These are phyloP conservation scores for Phocoena sinus DNA, from an alignment of 2,113 vertebrate genomes.

Conservation along the genomic window DNA sequence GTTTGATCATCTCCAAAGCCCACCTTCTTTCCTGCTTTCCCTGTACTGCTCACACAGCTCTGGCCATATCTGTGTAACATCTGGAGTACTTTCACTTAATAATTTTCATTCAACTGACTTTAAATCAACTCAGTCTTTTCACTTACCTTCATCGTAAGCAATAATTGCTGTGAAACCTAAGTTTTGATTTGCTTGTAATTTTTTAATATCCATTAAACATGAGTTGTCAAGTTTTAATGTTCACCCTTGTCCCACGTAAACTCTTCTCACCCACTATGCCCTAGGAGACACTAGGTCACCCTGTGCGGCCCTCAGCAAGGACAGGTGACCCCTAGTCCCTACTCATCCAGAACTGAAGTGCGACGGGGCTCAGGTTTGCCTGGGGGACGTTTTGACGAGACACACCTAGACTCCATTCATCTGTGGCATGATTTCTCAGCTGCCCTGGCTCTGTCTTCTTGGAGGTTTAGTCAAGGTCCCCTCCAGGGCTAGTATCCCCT, in stretches of 20 bases:
- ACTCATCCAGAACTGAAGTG: not conserved
- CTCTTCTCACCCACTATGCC: not conserved
- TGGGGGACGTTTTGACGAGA: not conserved
- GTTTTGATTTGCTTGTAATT: not conserved
- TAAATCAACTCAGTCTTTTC: not conserved
- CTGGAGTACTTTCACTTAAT: not conserved
- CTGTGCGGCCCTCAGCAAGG: not conserved
- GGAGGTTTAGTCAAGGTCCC: not conserved
- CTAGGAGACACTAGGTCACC: not conserved
- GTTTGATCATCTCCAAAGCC: not conserved
- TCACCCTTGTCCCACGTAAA: not conserved
- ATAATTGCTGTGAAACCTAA: not conserved
- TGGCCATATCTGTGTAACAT: not conserved
- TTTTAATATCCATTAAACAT: not conserved
- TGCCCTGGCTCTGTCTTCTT: not conserved
- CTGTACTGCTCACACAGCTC: rapidly evolving
- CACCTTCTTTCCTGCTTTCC: not conserved
- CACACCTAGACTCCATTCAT: not conserved
- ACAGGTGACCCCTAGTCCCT: not conserved
- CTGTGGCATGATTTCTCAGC: not conserved
- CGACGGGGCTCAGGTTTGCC: not conserved
- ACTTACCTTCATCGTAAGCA: not conserved
- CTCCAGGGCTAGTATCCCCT: not conserved
- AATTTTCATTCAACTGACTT: not conserved
- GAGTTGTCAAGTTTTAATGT: not conserved